Percentiles rank a stretch among this genome's conserved stretches.
phyloP scores from a whole-genome alignment of 2,113 vertebrate species.

The Equus quagga region DNA sequence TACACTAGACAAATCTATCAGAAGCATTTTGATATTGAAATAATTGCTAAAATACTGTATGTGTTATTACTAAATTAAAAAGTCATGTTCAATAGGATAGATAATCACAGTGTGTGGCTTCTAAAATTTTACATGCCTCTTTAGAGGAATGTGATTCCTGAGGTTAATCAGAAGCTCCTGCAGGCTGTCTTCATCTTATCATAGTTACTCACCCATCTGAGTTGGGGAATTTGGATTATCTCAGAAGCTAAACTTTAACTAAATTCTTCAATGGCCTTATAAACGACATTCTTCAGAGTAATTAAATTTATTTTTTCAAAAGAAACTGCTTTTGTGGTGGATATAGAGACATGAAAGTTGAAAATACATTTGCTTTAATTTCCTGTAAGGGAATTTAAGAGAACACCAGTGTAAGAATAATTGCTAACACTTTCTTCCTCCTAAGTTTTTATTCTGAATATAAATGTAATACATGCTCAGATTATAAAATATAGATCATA shows the following conservation, averaged over 20 bases:
- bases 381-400: background rate
- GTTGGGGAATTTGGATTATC: slow-evolving; percentile 20
- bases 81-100: background rate
- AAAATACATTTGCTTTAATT: slow-evolving; percentile 45
- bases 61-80: slow-evolving; percentile 19
- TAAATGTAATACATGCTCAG: slow-evolving; percentile 46
- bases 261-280: slow-evolving; percentile 13
- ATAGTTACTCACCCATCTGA: background rate
- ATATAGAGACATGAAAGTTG: background rate
- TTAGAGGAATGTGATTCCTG: background rate
- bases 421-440: slow-evolving; percentile 18
- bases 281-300: slow-evolving; percentile 43
- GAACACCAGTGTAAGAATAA: slow-evolving; percentile 3
- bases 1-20: background rate
- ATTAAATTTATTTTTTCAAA: slow-evolving; percentile 29
- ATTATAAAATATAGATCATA: slow-evolving; percentile 12
- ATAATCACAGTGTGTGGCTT: background rate
- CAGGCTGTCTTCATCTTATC: background rate
- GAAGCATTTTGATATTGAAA: slow-evolving; percentile 33
- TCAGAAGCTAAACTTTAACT: slow-evolving; percentile 63
- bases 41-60: background rate
- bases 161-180: background rate
- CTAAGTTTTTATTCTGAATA: slow-evolving; percentile 47
- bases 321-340: background rate
- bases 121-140: background rate